phyloP scores from a whole-genome alignment of 2,888 invertebrate genomes.

The Dexiosoma caninum region DNA sequence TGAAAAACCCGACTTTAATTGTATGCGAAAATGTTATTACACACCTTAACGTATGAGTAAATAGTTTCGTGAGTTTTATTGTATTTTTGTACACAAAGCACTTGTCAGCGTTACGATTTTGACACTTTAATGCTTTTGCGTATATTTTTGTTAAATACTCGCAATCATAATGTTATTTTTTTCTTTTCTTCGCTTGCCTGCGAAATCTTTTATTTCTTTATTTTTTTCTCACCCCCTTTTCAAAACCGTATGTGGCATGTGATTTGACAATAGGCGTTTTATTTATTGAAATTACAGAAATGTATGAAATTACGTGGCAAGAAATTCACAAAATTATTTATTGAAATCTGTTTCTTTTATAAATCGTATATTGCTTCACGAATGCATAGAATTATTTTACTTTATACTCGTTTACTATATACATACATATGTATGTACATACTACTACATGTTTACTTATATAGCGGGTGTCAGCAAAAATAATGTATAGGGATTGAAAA shows the following conservation, averaged over 20 bases:
- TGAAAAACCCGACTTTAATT: neutral
- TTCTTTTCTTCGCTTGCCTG: neutral
- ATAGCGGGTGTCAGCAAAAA: too few species aligned
- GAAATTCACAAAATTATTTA: conserved; percentile 13
- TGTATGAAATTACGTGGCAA: neutral
- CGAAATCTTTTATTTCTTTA: too few species aligned
- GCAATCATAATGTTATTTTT: neutral
- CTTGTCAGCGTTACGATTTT: conserved; percentile 50
- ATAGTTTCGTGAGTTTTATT: conserved; percentile 5
- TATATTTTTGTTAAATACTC: neutral
- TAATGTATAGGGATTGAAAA: too few species aligned
- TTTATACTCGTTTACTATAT: too few species aligned
- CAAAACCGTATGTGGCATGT: neutral
- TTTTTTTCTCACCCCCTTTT: neutral
- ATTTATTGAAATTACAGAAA: neutral
- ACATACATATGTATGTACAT: neutral
- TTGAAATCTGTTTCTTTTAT: conserved; percentile 14
- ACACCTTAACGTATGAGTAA: conserved; percentile 12
- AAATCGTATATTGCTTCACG: too few species aligned
- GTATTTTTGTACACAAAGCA: conserved; percentile 9
- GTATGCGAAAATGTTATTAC: conserved; percentile 1
- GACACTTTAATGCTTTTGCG: conserved; percentile 40
- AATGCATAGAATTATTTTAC: too few species aligned
- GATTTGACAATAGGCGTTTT: conserved; percentile 23
- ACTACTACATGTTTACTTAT: neutral